Base-by-base conservation (phyloP, 2,888 invertebrate genomes). In the Parthenolecanium corni region DNA sequence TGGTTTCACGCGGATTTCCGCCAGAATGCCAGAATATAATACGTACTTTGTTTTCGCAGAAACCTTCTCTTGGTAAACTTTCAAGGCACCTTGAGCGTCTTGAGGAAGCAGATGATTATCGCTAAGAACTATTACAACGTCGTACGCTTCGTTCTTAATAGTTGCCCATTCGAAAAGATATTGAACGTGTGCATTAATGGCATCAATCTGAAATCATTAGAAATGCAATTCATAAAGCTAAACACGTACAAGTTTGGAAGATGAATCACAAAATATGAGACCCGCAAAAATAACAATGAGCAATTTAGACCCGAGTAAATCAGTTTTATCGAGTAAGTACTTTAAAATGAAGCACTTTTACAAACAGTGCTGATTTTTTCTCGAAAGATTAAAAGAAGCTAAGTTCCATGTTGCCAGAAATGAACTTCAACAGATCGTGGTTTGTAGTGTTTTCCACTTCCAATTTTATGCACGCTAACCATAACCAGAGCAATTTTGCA, bases 41-140 rank as follows among this genome's bases (percentile, higher is more conserved):
- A 23, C 49, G 5, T 40, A 61, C 61, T 61, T 61, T 0, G 61
- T 51, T 38, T 61, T 61, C 11, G 49, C 16, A 21, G 36, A 61
- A 21, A 61, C 51, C 21, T 38, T 51, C n/a, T 61, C 38, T 23
- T 16, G 36, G 24, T 61, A 61, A 1, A 20, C 21, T 51, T 61
- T 49, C 16, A 61, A 36, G 21, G 61, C 49, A 2, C 40, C 51
- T 11, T 40, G 31, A 36, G 49, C 47, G 3, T 24, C 51, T 3
- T 21, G 6, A 9, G 51, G 49, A 3, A n/a, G n/a, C 21, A 61
- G 31, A 14, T 31, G n/a, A 18, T 61, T 47, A 61, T 61, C 61
- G 40, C 61, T 51, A 31, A 61, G 51, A 25, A 61, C 3, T 12
- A 61, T 61, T 11, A 61, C 31, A 12, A 61, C 61, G 18, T 61